Base-by-base conservation (phyloP, 2,888 invertebrate genomes). In the Mongoloraphidia duomilia region DNA sequence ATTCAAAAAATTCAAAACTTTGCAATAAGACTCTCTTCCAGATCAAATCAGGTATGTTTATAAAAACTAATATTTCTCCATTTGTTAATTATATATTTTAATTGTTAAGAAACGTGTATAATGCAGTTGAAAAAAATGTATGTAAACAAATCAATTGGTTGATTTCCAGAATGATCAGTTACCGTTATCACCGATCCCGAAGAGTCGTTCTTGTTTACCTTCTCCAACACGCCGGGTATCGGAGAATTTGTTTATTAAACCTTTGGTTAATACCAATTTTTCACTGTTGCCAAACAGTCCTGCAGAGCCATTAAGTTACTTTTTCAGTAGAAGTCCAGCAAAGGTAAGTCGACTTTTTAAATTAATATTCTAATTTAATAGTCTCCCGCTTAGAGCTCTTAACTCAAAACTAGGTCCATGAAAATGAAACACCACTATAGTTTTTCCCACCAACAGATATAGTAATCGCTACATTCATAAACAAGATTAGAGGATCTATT, bases 281-380 rank as follows among this genome's bases (percentile, higher is more conserved):
- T 63, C 61, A 41, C 62, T 63, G 51, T 64, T 65, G 37, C 63
- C 66, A 34, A 73, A 72, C 26, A 65, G 66, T 36, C 65, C 66
- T 13, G 71, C 73, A 45, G 72, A 75, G 51, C 75, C 75, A 55
- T 72, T 78, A 63, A 79, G 80, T 47, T 93, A 91, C 69, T 81
- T 80, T 59, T 89, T 93, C 70, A 86, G 83, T 65, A 77, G 84
- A 56, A 91, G 90, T 67, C 91, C 91, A 10, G 86, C 87, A 37
- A 88, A 88, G 79, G 88, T 87, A 68, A 62, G 52, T 56, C 43
- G 46, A 38, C 26, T 50, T 49, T 49, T 52, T 36, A 41, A 13
- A 41, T 49, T 34, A 49, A 9, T 26, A 46, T 37, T 40, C 41
- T 33, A n/a, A 41, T n/a, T 12, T 52, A 47, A 36, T 11, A 9